Base-by-base conservation (phyloP, 1,140 invertebrate genomes). In the Drosophila arawakana region DNA sequence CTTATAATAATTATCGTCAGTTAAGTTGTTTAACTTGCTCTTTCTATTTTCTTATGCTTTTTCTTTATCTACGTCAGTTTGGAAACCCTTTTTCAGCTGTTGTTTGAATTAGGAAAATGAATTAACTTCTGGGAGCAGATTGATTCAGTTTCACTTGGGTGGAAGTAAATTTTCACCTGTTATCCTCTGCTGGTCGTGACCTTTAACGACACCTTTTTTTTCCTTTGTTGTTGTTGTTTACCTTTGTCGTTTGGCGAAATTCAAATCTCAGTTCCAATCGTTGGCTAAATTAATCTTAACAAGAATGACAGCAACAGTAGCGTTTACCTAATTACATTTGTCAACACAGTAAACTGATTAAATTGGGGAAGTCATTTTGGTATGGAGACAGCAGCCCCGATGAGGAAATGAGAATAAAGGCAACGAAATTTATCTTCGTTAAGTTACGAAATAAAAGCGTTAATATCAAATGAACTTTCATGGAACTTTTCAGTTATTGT, bases 361-460 rank as follows among this genome's bases (percentile, higher is more conserved):
- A 73, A 72, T 66, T 35, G 21, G 11, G 37, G 9, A 30, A n/a
- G 50, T 13, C n/a, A 30, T 39, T 18, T 18, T 18, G 47, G 25
- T 0, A 69, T 46, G 52, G 30, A 47, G 11, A 37, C 35, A 30
- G 13, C 52, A 39, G 39, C 2, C 2, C 47, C 21, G 62, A n/a
- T 59, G 39, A 54, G 30, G 50, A 50, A 66, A 65, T 50, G 54
- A 21, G 61, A 72, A 72, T 72, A 55, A 30, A 34, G 39, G 65
- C 30, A 54, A 60, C 34, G 71, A 47, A 43, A 73, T 73, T 73
- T 61, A 73, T 73, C 71, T 68, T 73, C 71, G 68, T 73, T 73
- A 73, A 34, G 55, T 60, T 60, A 59, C 13, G 11, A 59, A 63
- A 65, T 49, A n/a, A 65, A 49, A 41, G 60, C 67, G 39, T 7